Base-by-base conservation (phyloP, 2,113 vertebrate genomes). In the Morone saxatilis region DNA sequence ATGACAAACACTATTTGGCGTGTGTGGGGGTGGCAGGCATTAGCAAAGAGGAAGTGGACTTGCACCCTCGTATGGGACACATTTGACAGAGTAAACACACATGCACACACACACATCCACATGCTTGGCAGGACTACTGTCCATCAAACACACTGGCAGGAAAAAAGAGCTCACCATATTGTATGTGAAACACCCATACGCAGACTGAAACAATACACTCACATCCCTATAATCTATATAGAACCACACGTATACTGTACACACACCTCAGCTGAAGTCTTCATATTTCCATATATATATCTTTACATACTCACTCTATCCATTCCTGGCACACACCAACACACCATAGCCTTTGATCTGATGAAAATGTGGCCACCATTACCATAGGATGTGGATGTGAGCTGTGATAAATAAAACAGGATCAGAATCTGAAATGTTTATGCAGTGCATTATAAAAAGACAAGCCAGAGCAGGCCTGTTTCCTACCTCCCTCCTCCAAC, bases 371-470 rank as follows among this genome's bases (percentile, higher is more conserved):
- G 94, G 78, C 83, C 54, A 54, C 89, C 76, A 83, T 91, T 88
- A 86, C 81, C 85, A 69, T 89, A 88, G 80, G 91, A 92, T 91
- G 82, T 90, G 92, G 89, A 95, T 88, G 92, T 94, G 93, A 83
- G 84, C 88, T 85, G 87, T 71, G 86, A 94, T 95, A 93, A 95
- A 95, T 94, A 95, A 91, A 88, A 91, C 67, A 36, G 77, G 86
- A 89, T 88, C 91, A 90, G 86, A 87, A 93, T 86, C 65, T 93
- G 93, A 94, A 93, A 91, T 95, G 94, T 95, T 96, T 94, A 93
- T 89, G 79, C 74, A 66, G 60, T 65, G 69, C 9, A 68, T 86
- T 92, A 80, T 71, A 80, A 63, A 81, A 88, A 85, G 31, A 75
- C 78, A 92, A 93, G 89, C 84, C 88, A 89, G 85, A 92, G 80